Evolutionary conservation across 2,113 vertebrate genomes (phyloP).

Genomic region (Anguilla japonica): DNA sequence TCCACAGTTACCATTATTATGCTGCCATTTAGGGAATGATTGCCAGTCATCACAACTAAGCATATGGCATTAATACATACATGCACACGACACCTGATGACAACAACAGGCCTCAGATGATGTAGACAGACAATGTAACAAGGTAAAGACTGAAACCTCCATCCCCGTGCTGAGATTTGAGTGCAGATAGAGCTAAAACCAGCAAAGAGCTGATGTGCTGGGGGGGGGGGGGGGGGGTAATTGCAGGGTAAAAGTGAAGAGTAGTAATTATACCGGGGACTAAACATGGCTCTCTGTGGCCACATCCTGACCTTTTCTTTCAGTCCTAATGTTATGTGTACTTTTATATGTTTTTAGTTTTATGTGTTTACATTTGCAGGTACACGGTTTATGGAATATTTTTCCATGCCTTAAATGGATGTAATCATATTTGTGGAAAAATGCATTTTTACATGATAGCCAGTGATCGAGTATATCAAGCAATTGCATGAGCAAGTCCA

Average conservation of each 20-base stretch:
- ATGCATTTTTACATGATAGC: no score
- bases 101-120: background rate
- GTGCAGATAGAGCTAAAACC: background rate
- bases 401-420: background rate
- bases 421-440: background rate
- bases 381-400: background rate
- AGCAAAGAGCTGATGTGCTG: background rate
- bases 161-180: background rate
- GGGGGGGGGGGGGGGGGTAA: background rate
- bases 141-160: background rate
- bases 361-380: background rate
- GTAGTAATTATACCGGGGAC: background rate
- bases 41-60: no score
- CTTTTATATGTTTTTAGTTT: background rate
- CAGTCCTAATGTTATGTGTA: background rate
- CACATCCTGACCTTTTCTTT: background rate
- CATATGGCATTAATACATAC: no score
- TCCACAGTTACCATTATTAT: no score
- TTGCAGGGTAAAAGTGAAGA: background rate
- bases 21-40: no score
- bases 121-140: background rate
- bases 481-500: background rate
- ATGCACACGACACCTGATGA: background rate
- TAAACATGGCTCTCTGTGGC: background rate
- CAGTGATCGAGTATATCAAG: background rate